A percentile compares a stretch with the other conserved stretches of the same genome.
Conservation (phyloP, 2,113 vertebrate genomes). For the Holacanthus passer region DNA sequence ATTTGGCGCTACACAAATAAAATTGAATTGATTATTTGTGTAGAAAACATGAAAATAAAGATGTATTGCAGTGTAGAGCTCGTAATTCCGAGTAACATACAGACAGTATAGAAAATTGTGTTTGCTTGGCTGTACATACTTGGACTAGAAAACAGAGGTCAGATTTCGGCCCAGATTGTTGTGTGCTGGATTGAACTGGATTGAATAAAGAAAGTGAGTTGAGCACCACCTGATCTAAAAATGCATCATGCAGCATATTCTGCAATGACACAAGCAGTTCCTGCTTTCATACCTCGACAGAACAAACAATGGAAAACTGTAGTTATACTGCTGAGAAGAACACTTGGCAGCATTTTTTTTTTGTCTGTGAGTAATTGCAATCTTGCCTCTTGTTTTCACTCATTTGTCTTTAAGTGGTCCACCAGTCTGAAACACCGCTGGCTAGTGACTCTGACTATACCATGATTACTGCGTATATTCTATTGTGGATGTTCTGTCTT, state of each 20-base stretch:
- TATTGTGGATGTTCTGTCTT: conserved; percentile 15
- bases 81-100: background rate
- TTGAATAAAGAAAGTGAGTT: background rate
- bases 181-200: background rate
- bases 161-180: background rate
- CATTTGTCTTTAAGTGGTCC: conserved; percentile 59
- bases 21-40: background rate
- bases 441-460: conserved; percentile 20
- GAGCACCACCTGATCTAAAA: background rate
- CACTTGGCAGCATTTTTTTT: conserved; percentile 34
- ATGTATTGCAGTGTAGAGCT: background rate
- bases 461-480: conserved; percentile 19
- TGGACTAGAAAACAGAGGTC: background rate
- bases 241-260: background rate
- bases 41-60: background rate
- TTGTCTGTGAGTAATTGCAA: conserved; percentile 19
- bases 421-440: conserved; percentile 32
- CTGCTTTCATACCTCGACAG: background rate
- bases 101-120: no score
- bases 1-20: no score
- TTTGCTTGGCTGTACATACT: background rate
- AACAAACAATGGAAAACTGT: background rate
- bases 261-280: background rate
- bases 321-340: conserved; percentile 1
- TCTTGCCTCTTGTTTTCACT: conserved; percentile 45